Percentiles rank a stretch among this genome's conserved stretches.
phyloP scores from a whole-genome alignment of 1,140 invertebrate genomes.

The Solen grandis region DNA sequence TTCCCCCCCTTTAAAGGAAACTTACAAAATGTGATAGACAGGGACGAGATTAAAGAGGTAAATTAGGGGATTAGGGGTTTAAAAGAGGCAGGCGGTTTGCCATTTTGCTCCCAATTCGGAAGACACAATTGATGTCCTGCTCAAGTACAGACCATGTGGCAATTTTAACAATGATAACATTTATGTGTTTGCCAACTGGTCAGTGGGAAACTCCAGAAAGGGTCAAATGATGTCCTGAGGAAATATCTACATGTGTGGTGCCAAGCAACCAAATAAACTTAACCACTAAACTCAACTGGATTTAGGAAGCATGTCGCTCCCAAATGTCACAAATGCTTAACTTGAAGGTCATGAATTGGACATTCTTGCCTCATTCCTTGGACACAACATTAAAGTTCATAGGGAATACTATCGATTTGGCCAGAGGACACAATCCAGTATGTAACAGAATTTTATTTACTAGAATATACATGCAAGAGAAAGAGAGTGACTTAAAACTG shows the following conservation, averaged over 20 bases:
- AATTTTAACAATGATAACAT: not conserved
- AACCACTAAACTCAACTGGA: conserved; percentile 74
- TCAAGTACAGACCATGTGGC: not conserved
- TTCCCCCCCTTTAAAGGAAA: not conserved
- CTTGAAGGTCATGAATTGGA: conserved; percentile 59
- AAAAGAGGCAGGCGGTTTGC: not conserved
- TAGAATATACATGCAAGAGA: no score
- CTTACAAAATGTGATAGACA: not conserved
- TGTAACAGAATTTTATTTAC: no score
- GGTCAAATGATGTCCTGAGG: not conserved
- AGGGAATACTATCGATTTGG: conserved; percentile 57
- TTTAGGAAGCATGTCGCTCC: conserved; percentile 56
- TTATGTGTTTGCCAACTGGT: conserved; percentile 1
- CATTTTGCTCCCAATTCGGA: no score
- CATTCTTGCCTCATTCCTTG: conserved; percentile 50
- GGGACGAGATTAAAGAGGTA: not conserved
- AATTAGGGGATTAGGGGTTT: no score
- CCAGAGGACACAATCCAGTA: conserved; percentile 42
- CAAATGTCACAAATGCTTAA: conserved; percentile 53
- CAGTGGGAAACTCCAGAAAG: not conserved
- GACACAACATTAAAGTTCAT: conserved; percentile 57
- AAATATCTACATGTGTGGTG: not conserved
- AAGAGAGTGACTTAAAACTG: no score
- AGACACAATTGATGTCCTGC: not conserved
- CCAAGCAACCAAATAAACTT: conserved; percentile 5